A percentile compares a stretch with the other conserved stretches of the same genome.
phyloP scores from a whole-genome alignment of 1,140 invertebrate species.

The Homarus americanus region DNA sequence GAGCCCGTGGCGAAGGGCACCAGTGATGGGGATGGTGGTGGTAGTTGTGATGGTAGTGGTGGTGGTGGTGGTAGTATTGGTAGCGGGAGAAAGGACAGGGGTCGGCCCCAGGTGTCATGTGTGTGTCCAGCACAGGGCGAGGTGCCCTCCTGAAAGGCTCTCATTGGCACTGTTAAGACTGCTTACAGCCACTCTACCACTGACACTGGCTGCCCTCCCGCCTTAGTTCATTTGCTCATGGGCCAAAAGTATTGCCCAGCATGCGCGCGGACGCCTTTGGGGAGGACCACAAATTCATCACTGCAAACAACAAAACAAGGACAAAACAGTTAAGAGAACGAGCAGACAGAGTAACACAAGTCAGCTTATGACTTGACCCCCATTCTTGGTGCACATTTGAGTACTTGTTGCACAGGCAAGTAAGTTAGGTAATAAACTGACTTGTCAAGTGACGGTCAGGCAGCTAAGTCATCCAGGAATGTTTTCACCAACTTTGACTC shows the following conservation, averaged over 20 bases:
- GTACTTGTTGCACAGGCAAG: neutral
- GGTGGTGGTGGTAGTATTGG: slow-evolving; percentile 58
- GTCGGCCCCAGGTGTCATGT: slow-evolving; percentile 58
- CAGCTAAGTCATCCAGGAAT: slow-evolving; percentile 22
- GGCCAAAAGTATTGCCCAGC: slow-evolving; percentile 70
- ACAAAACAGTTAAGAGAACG: slow-evolving; percentile 70
- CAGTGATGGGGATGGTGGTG: slow-evolving; percentile 65
- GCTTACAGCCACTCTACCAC: slow-evolving; percentile 58
- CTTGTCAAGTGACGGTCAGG: slow-evolving; percentile 28
- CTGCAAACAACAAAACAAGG: slow-evolving; percentile 72
- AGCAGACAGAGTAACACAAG: slow-evolving; percentile 56
- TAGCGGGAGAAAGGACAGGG: slow-evolving; percentile 61
- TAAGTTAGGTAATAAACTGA: neutral
- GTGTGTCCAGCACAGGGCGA: slow-evolving; percentile 51
- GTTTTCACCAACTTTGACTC: too few relatives aligned
- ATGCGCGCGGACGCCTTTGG: slow-evolving; percentile 63
- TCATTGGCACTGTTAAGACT: slow-evolving; percentile 61
- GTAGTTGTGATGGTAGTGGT: slow-evolving; percentile 65
- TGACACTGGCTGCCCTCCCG: slow-evolving; percentile 62
- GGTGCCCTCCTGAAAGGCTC: slow-evolving; percentile 64
- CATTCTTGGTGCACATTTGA: slow-evolving; percentile 19
- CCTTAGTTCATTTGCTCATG: slow-evolving; percentile 72
- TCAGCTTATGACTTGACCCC: slow-evolving; percentile 27
- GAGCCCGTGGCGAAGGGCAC: slow-evolving; percentile 51
- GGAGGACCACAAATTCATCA: slow-evolving; percentile 73